phyloP scores from a whole-genome alignment of 2,888 invertebrate species.

The Eilema griseolum region DNA sequence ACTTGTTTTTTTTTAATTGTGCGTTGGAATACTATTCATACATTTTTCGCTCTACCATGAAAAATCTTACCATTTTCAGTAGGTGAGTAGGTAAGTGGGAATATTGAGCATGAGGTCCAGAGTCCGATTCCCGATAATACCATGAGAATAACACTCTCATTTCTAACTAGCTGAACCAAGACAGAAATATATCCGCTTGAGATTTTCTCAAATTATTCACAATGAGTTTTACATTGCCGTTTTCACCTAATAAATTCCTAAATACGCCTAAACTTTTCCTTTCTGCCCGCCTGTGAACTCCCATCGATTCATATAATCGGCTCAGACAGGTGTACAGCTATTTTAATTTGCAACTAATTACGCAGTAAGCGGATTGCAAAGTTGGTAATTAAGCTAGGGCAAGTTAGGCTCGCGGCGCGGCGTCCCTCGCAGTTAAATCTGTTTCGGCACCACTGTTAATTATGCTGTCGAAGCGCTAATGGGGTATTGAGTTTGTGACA shows the following conservation, averaged over 20 bases:
- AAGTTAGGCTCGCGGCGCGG: constrained; percentile 59
- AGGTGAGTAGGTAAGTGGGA: too few relatives aligned
- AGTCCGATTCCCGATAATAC: too few relatives aligned
- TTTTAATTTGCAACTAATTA: constrained; percentile 83
- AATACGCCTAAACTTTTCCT: constrained; percentile 33
- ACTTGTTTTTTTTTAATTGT: too few relatives aligned
- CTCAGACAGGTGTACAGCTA: constrained; percentile 78
- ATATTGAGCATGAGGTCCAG: too few relatives aligned
- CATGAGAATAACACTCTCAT: neutral
- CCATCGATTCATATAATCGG: constrained; percentile 70
- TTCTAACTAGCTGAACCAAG: neutral
- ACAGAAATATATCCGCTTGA: too few relatives aligned
- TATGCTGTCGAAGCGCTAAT: constrained; percentile 44
- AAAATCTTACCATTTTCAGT: too few relatives aligned
- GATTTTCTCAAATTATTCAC: neutral
- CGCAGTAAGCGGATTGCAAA: constrained; percentile 78
- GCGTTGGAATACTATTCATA: too few relatives aligned
- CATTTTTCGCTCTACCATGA: too few relatives aligned
- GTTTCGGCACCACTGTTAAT: constrained; percentile 49
- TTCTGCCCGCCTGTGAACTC: constrained; percentile 42
- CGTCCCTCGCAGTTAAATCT: constrained; percentile 44
- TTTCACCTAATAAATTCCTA: constrained; percentile 16
- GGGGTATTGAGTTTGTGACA: constrained; percentile 37
- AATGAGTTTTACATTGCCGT: neutral
- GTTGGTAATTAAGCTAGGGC: constrained; percentile 69